Base-by-base conservation (phyloP, 2,113 vertebrate species). In the Phylloscopus whistleri region DNA sequence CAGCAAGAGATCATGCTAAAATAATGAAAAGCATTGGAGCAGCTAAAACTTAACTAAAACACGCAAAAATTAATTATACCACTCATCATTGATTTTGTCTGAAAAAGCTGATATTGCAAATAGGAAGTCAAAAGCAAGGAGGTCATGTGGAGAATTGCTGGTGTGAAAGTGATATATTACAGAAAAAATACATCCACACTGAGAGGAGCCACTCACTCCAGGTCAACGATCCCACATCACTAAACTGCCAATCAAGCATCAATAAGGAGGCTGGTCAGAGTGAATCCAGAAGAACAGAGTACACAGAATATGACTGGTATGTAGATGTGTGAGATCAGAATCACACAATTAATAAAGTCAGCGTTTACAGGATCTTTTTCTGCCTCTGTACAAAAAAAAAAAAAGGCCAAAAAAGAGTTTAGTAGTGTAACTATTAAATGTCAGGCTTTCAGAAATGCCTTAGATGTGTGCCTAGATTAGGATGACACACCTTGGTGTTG, bases 21-120 rank as follows among this genome's bases (percentile, higher is more conserved):
- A 91, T 96, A 95, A 96, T 89, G 82, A 87, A 85, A 96, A 87
- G 84, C 86, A 93, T 2, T 86, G 93, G 75, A 95, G 93, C 84
- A 87, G 89, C 41, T 78, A 94, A 94, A 96, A 90, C 91, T 94
- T 95, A 96, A 97, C 96, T 97, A 96, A 96, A 96, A 92, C 81
- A 92, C 2, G 59, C 75, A 97, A 93, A 95, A 96, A 95, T 96
- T 97, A 97, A 96, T 96, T 97, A 93, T 55, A 89, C 41, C 0
- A 6, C 58, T 93, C 93, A 88, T 79, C 82, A 95, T 89, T 73
- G 96, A 95, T 94, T 96, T 94, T 67, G 59, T 56, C 76, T 87
- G 79, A 91, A 94, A 96, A 94, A 95, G 95, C 93, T 96, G 93
- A 95, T 94, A 92, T 72, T 94, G 95, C 93, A 95, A 91, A 95